Evolutionary conservation across 92 coral and sea anemone genomes (phyloP), one percentile per base, ranked within the genome.

Genomic region (Epizoanthus ramosus): DNA sequence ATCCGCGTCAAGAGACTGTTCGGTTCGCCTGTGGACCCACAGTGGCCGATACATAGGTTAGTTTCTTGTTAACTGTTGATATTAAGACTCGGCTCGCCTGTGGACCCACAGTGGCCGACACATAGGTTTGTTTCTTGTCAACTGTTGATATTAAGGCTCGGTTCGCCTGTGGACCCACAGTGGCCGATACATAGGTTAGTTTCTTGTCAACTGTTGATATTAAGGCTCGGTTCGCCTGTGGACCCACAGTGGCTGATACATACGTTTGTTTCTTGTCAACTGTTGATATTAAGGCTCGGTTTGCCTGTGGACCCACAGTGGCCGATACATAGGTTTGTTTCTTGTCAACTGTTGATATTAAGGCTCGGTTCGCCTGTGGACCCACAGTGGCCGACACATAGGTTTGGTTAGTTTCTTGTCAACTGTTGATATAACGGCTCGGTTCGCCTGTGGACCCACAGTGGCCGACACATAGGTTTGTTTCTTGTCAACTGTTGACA

Each of bases 161-260:
- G 93, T 90, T 2, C 91, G 99, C 24, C 91, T 96, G 86, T 96
- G 99, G 98, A 89, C 89, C 2, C 81, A 86, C 54, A 57, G 68
- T 9, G 98, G 98, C 37, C 90, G 88, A 79, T 95, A 95, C 65
- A 74, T 95, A 24, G 98, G 98, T 90, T 16, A 10, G 88, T 47
- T 41, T 71, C 13, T 47, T 25, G 2, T 6, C 8, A 15, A 57
- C 24, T 22, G 4, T 21, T 92, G 97, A 56, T 75, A 87, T 41
- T 97, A 94, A 71, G 79, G 95, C 63, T 96, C 98, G 43, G 93
- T 88, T 1, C 92, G 99, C 35, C 90, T 96, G 86, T 96, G 99
- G 98, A 87, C 90, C 3, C 81, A 86, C 53, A 47, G 71, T 12
- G 98, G 97, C 25, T 88, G 88, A 79, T 93, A 95, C 63, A 74